Percentiles rank a stretch among this genome's conserved stretches.
Evolutionary conservation across 92 coral and sea anemone genomes (phyloP).

Genomic region (Meandrina meandrites): DNA sequence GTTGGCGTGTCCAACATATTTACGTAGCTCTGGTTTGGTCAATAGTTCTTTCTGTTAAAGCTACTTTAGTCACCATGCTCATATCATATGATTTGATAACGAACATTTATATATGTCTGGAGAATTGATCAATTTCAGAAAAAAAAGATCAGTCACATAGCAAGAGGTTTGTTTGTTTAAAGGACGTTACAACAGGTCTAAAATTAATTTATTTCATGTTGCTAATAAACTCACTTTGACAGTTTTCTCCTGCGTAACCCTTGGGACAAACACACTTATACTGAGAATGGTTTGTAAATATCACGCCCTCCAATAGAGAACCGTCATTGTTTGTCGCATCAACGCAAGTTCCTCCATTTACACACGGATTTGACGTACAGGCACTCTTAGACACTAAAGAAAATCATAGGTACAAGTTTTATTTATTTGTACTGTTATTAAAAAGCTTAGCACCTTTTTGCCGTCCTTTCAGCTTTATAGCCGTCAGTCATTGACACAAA

Average conservation of each 20-base stretch:
- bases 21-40: not conserved
- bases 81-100: not conserved
- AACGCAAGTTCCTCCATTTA: slow-evolving; percentile 82
- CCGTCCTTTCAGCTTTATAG: not conserved
- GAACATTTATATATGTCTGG: not conserved
- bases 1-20: no score
- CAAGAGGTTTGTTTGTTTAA: not conserved
- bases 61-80: not conserved
- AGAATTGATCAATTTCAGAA: not conserved
- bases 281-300: slow-evolving; percentile 58
- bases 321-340: slow-evolving; percentile 84
- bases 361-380: slow-evolving; percentile 79
- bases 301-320: slow-evolving; percentile 63
- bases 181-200: not conserved
- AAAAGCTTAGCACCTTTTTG: no score
- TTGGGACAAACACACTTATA: slow-evolving; percentile 91
- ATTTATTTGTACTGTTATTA: no score
- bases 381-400: slow-evolving; percentile 71
- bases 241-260: slow-evolving; percentile 85
- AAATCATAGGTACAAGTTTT: not conserved
- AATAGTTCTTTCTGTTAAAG: not conserved
- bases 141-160: not conserved
- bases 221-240: slow-evolving; percentile 71
- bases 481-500: not conserved
- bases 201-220: not conserved